Base-by-base conservation (phyloP, 2,797 vertebrate species). In the Sciurus carolinensis region DNA sequence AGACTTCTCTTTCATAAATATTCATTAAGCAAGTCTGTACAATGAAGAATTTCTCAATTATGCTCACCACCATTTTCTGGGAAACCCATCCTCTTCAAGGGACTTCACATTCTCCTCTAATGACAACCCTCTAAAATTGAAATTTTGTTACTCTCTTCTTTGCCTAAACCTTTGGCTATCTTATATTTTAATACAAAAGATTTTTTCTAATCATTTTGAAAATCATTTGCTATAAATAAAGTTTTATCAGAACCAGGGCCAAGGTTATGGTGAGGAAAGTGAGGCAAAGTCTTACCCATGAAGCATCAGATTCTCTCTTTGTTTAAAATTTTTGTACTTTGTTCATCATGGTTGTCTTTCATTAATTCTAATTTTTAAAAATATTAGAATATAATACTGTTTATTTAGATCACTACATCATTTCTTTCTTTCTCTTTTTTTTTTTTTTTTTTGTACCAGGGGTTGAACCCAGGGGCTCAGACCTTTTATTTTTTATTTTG, bases 171-270 rank as follows among this genome's bases (percentile, higher is more conserved):
- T 72, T 59, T 17, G 71, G 30, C 17, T 88, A 39, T 13, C 9
- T 52, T n/a, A 54, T 52, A 36, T 54, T 73, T 82, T n/a, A 44
- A 33, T 77, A 26, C 13, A 82, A 87, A 66, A 20, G 4, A 2
- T 44, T 83, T n/a, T 28, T 57, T 22, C 54, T 28, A 36, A 66
- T 22, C 42, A 77, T 93, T 47, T 6, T 50, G 83, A n/a, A 47
- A 71, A 54, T 80, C n/a, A n/a, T n/a, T n/a, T 77, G 66, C 62
- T 82, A 85, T 81, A 54, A 90, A 87, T 79, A 62, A 88, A 80
- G 28, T 91, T 94, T 59, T 73, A 89, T 47, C 89, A 33, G 54
- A 76, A 87, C 24, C 33, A 81, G 26, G 39, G n/a, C 12, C 22
- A 84, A 54, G 67, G 66, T 92, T 71, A 77, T 8, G n/a, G 10